These are phyloP conservation scores for Heliconius aoede DNA, from an alignment of 2,888 invertebrate species.

Conservation along the genomic window DNA sequence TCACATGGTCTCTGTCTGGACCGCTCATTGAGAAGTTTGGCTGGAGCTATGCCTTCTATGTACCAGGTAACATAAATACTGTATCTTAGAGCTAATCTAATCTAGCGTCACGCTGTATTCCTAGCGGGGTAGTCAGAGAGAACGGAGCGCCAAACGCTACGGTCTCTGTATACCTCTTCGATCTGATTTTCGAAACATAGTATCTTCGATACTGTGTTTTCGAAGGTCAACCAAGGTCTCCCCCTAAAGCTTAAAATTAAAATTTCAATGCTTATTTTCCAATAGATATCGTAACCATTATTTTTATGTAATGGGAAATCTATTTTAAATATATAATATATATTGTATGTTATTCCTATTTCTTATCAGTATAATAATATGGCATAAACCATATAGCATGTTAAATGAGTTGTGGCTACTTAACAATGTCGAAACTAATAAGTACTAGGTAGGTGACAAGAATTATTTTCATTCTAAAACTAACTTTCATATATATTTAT, in stretches of 20 bases:
- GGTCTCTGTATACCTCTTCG: too few relatives aligned
- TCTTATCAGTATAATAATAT: neutral
- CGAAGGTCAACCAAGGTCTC: too few relatives aligned
- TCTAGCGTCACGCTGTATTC: too few relatives aligned
- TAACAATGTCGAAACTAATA: neutral
- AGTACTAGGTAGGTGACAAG: constrained; percentile 1
- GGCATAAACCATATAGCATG: neutral
- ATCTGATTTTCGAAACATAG: too few relatives aligned
- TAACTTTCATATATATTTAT: constrained; percentile 34
- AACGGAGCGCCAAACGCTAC: too few relatives aligned
- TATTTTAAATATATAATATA: neutral
- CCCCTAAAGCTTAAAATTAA: too few relatives aligned
- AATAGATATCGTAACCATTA: neutral
- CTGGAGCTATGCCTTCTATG: constrained; percentile 88
- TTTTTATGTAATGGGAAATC: neutral
- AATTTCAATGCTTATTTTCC: neutral
- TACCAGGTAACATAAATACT: constrained; percentile 72
- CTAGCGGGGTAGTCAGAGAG: too few relatives aligned
- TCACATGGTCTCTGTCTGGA: constrained; percentile 88
- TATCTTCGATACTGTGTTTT: too few relatives aligned
- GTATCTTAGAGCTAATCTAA: neutral
- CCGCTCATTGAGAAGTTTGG: constrained; percentile 85
- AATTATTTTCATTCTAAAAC: constrained; percentile 23
- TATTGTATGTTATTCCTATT: constrained; percentile 7
- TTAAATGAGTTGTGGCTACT: neutral